phyloP scores from a whole-genome alignment of 2,888 invertebrate species.

The Leptarthrus brevirostris region DNA sequence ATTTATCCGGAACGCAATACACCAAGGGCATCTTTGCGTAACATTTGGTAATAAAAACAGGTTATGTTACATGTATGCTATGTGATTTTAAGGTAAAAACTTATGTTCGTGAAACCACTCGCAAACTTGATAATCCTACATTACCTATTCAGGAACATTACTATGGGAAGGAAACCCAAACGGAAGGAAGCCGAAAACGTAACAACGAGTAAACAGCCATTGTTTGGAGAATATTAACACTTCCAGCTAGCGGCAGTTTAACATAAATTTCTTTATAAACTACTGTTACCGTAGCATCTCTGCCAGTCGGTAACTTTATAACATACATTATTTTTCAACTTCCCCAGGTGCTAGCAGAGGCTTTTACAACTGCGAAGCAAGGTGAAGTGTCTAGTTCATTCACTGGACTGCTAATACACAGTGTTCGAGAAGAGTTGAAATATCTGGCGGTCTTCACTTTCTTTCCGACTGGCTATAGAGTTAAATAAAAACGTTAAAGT shows the following conservation, averaged over 20 bases:
- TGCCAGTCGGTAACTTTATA: too few species aligned
- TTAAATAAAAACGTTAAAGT: background rate
- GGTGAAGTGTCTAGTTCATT: constrained; percentile 34
- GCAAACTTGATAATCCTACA: background rate
- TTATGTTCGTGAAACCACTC: background rate
- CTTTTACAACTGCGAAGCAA: constrained; percentile 13
- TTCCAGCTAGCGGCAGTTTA: background rate
- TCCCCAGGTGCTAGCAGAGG: background rate
- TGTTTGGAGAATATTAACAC: background rate
- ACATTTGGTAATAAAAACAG: background rate
- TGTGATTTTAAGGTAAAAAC: background rate
- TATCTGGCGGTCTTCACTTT: constrained; percentile 8
- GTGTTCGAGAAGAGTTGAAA: background rate
- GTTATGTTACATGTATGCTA: constrained; percentile 6
- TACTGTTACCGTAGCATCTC: background rate
- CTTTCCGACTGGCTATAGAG: constrained; percentile 11
- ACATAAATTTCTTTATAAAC: constrained; percentile 15
- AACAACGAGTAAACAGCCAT: background rate
- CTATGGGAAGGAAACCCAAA: constrained; percentile 4
- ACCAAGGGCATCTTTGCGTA: constrained; percentile 37
- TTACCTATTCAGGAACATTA: background rate
- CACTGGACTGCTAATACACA: background rate
- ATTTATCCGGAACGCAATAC: background rate
- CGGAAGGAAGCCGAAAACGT: constrained; percentile 24
- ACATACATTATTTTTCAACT: background rate